Percentiles rank a stretch among this genome's conserved stretches.
These are phyloP conservation scores for Habrosyne pyritoides DNA, from an alignment of 2,888 invertebrate species.

Conservation along the genomic window DNA sequence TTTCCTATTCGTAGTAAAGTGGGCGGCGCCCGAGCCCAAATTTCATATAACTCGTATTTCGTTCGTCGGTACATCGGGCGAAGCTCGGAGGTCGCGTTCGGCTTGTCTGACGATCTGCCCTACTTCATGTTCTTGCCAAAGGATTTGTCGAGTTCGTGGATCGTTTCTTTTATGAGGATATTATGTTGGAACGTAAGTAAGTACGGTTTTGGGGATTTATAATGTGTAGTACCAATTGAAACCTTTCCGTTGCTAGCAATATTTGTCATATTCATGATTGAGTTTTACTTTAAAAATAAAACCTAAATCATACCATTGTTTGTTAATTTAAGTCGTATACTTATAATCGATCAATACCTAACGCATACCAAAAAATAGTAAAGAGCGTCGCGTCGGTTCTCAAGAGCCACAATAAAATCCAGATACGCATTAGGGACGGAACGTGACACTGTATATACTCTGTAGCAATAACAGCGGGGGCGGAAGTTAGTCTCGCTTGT, in stretches of 20 bases:
- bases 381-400: conserved; percentile 14
- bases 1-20: conserved; percentile 83
- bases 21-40: conserved; percentile 78
- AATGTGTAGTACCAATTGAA: conserved; percentile 64
- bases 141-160: conserved; percentile 80
- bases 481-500: conserved; percentile 70
- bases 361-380: not conserved
- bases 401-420: conserved; percentile 62
- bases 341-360: not conserved
- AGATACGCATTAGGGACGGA: conserved; percentile 56
- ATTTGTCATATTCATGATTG: conserved; percentile 41
- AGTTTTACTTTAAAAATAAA: conserved; percentile 22
- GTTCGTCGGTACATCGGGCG: conserved; percentile 71
- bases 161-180: conserved; percentile 79
- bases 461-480: conserved; percentile 28
- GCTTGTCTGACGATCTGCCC: conserved; percentile 80
- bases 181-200: conserved; percentile 70
- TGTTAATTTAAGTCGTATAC: not conserved
- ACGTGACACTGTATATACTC: conserved; percentile 39
- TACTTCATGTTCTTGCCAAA: conserved; percentile 80
- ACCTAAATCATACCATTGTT: not conserved
- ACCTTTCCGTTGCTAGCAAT: conserved; percentile 39
- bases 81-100: conserved; percentile 73
- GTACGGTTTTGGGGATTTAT: conserved; percentile 76
- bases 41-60: conserved; percentile 79